Conservation (phyloP, 2,888 invertebrate genomes). For the Drosophila yooni region DNA sequence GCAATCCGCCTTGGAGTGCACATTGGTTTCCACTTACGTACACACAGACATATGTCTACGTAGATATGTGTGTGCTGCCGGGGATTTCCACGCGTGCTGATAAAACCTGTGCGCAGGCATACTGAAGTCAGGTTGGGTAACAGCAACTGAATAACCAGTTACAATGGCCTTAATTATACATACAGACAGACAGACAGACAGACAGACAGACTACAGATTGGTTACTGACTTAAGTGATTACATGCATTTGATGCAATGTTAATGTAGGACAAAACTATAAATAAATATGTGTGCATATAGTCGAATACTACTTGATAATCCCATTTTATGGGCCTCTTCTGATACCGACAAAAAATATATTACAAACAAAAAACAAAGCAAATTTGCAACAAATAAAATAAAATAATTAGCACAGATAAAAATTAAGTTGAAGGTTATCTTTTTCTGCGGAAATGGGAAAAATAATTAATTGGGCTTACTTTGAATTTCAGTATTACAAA, state of each 20-base stretch:
- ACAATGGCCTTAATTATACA: neutral
- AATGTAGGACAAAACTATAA: neutral
- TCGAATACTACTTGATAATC: neutral
- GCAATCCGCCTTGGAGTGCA: constrained; percentile 7
- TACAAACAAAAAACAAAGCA: neutral
- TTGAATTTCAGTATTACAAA: neutral
- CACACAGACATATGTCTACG: neutral
- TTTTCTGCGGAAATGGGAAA: neutral
- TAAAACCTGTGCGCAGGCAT: constrained; percentile 38
- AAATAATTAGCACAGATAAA: neutral
- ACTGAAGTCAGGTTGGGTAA: constrained; percentile 8
- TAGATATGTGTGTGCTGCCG: neutral
- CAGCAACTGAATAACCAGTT: constrained; percentile 20
- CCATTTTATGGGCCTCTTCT: neutral
- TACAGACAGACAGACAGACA: neutral
- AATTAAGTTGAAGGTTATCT: neutral
- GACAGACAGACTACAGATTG: neutral
- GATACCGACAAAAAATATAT: neutral
- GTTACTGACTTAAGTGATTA: neutral
- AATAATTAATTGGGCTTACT: neutral
- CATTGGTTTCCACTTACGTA: constrained; percentile 1
- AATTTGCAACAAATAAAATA: neutral
- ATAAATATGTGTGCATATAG: neutral
- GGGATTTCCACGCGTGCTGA: constrained; percentile 10
- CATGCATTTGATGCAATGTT: neutral